Conservation (phyloP, 2,888 invertebrate genomes). For the Gryllus longicercus region DNA sequence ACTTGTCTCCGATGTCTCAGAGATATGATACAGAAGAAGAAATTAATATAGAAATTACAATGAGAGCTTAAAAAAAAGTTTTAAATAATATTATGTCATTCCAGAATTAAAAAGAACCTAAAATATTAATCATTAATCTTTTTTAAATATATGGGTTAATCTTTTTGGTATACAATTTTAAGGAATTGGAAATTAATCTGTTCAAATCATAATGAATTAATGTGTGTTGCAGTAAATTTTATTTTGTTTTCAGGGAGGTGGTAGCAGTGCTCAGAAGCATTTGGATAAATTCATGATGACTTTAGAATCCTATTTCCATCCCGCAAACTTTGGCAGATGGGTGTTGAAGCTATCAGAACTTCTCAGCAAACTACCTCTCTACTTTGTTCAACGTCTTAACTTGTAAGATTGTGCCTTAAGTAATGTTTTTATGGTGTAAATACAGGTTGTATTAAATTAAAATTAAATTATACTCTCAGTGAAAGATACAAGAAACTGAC, state of each 20-base stretch:
- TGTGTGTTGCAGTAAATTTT: neutral
- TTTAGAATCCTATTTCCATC: slow-evolving; percentile 83
- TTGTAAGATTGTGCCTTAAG: slow-evolving; percentile 43
- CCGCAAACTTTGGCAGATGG: slow-evolving; percentile 84
- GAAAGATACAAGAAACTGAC: slow-evolving; percentile 62
- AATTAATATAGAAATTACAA: too few relatives aligned
- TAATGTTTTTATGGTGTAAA: neutral
- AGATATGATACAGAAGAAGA: too few relatives aligned
- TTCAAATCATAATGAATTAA: too few relatives aligned
- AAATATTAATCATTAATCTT: too few relatives aligned
- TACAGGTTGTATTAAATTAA: neutral
- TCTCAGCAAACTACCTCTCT: slow-evolving; percentile 63
- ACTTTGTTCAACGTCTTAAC: slow-evolving; percentile 60
- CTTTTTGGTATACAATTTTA: too few relatives aligned
- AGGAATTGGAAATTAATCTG: too few relatives aligned
- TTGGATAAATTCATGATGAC: slow-evolving; percentile 76
- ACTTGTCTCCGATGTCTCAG: too few relatives aligned
- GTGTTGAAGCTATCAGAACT: slow-evolving; percentile 63
- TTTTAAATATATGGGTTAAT: too few relatives aligned
- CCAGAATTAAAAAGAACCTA: too few relatives aligned
- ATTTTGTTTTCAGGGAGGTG: slow-evolving; percentile 59
- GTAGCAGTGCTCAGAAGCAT: slow-evolving; percentile 65
- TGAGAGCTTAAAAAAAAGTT: too few relatives aligned
- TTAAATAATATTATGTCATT: too few relatives aligned
- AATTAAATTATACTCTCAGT: slow-evolving; percentile 44